phyloP scores from a whole-genome alignment of 2,113 vertebrate species.

The Cricetomys ansorgei region DNA sequence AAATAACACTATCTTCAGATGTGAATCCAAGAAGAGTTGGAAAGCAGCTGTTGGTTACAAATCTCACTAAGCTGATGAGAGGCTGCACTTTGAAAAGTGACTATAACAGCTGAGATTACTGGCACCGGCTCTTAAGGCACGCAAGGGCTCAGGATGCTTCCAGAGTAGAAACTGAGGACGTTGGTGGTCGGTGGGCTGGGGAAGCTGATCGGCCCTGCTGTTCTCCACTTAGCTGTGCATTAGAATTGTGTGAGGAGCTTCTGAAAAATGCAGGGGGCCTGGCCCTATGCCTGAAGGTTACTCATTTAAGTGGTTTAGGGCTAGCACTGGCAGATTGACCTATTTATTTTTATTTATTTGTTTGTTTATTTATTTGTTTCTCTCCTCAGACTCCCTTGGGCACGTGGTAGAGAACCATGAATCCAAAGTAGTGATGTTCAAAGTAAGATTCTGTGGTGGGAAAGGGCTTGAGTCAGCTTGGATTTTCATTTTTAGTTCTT shows the following conservation, averaged over 20 bases:
- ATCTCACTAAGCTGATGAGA: background rate
- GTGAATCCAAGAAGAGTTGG: conserved; percentile 3
- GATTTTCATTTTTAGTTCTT: no score
- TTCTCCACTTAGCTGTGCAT: background rate
- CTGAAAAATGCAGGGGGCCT: background rate
- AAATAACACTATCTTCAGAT: conserved; percentile 57
- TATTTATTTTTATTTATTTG: no score
- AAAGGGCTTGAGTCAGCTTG: background rate
- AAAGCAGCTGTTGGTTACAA: conserved; percentile 3
- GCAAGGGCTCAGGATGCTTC: conserved; percentile 5
- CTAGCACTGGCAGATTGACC: background rate
- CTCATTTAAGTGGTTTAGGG: background rate
- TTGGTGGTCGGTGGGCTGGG: background rate
- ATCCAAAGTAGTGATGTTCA: background rate
- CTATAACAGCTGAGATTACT: conserved; percentile 18
- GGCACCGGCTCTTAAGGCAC: background rate
- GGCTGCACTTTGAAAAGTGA: conserved; percentile 49
- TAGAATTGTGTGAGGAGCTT: background rate
- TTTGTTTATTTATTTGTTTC: no score
- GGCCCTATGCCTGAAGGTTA: background rate
- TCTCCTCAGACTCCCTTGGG: background rate
- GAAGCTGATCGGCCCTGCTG: background rate
- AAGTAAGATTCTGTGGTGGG: background rate
- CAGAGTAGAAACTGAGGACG: background rate
- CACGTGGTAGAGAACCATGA: background rate